Evolutionary conservation across 2,797 vertebrate genomes (phyloP).

Genomic region (Hybognathus amarus): DNA sequence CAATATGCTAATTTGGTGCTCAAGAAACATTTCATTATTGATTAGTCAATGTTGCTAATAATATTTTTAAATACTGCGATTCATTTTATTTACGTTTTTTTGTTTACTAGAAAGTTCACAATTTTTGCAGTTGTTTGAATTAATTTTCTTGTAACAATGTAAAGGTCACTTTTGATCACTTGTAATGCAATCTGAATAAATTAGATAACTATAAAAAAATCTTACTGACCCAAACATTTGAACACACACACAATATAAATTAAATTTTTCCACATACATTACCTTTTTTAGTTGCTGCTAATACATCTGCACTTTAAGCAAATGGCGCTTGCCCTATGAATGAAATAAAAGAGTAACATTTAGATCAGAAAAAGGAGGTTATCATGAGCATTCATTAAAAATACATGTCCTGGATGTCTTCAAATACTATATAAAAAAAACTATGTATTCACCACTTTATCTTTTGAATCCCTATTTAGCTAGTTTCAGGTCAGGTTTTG

Average conservation of each 20-base stretch:
- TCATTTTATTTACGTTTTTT: not conserved
- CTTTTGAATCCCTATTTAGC: not conserved
- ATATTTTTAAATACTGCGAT: not conserved
- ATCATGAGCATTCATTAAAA: not conserved
- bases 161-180: not conserved
- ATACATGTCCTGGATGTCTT: not conserved
- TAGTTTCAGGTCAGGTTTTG: not conserved
- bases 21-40: not conserved
- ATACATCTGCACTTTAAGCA: constrained; percentile 77
- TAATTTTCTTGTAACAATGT: not conserved
- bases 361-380: constrained; percentile 24
- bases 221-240: not conserved
- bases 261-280: not conserved
- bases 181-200: not conserved
- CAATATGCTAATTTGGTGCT: not conserved
- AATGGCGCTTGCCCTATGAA: constrained; percentile 66
- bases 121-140: not conserved
- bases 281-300: constrained; percentile 60
- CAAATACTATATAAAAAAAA: not conserved
- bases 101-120: not conserved
- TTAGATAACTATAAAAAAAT: not conserved
- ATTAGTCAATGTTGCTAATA: not conserved
- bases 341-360: constrained; percentile 57
- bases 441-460: not conserved
- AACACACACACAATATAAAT: not conserved